Base-by-base conservation (phyloP, 2,113 vertebrate genomes). In the Herpailurus yagouaroundi region DNA sequence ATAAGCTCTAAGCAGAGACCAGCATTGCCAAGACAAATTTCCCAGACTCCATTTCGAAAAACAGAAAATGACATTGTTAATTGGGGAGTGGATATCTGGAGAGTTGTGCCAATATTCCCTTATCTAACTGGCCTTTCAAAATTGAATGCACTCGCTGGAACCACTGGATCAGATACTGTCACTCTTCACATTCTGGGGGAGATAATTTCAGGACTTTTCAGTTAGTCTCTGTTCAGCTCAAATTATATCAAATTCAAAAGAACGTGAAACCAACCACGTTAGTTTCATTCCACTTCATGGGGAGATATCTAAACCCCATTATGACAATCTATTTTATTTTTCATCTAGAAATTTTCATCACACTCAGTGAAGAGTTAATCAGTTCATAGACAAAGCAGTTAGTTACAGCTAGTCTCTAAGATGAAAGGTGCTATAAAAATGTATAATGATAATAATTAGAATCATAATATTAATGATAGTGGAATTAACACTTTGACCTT, bases 51-150 rank as follows among this genome's bases (percentile, higher is more conserved):
- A 94, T 79, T 95, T 83, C 85, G 93, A 93, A 97, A 95, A 97
- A 89, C 77, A 94, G 96, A 97, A 97, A 97, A 97, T 95, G 97
- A 97, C 97, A 96, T 97, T 91, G 86, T 97, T 98, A 98, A 97
- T 97, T 98, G 97, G 29, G 80, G 93, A 95, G 80, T 0, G 0
- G 73, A 79, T 97, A 93, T 95, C 63, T 98, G 71, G 88, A 96
- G 91, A 94, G 82, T 90, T 76, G 94, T 96, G 93, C 96, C 96
- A 94, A 82, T 94, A 96, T 96, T 95, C 57, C 9, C 89, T 97
- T 98, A 97, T 98, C 97, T 98, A 91, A 95, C 97, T 98, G 96
- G 96, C 97, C 95, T 98, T 96, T 98, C 92, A 97, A 95, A 98
- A 96, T 96, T 97, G 97, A 97, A 97, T 23, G 88, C 88, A 94